phyloP scores from a whole-genome alignment of 2,888 invertebrate species.

The Cantharis rustica region DNA sequence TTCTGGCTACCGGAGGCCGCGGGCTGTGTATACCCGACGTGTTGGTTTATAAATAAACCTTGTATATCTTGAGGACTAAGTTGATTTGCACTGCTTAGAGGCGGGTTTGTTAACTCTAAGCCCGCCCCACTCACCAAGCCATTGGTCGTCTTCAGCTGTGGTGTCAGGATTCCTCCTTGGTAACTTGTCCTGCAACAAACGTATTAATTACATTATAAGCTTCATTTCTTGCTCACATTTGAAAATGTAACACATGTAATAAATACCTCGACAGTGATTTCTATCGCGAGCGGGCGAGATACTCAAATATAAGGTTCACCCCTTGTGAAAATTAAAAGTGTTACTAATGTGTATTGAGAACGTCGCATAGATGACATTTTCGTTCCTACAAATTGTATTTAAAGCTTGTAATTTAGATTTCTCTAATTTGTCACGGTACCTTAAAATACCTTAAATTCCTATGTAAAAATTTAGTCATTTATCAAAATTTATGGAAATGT shows the following conservation, averaged over 20 bases:
- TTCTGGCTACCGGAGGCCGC: slow-evolving; percentile 53
- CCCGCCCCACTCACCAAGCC: slow-evolving; percentile 73
- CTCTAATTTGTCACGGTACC: background rate
- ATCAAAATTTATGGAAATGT: background rate
- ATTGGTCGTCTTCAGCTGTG: slow-evolving; percentile 72
- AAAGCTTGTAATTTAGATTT: background rate
- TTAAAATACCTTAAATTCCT: background rate
- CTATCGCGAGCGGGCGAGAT: background rate
- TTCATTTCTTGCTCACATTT: background rate
- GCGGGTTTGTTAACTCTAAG: slow-evolving; percentile 58
- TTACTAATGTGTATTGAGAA: background rate
- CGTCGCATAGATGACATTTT: background rate
- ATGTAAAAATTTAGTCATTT: background rate
- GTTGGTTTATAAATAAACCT: slow-evolving; percentile 63
- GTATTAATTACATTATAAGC: slow-evolving; percentile 28
- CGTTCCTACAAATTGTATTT: background rate
- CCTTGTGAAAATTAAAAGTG: background rate
- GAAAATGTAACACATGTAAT: background rate
- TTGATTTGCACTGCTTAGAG: slow-evolving; percentile 58
- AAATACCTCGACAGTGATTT: background rate
- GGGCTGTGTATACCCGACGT: slow-evolving; percentile 63
- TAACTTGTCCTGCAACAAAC: slow-evolving; percentile 56
- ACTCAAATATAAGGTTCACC: background rate
- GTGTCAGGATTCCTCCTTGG: slow-evolving; percentile 63
- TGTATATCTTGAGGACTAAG: slow-evolving; percentile 65